phyloP scores from a whole-genome alignment of 2,113 vertebrate species.

The Lathamus discolor region DNA sequence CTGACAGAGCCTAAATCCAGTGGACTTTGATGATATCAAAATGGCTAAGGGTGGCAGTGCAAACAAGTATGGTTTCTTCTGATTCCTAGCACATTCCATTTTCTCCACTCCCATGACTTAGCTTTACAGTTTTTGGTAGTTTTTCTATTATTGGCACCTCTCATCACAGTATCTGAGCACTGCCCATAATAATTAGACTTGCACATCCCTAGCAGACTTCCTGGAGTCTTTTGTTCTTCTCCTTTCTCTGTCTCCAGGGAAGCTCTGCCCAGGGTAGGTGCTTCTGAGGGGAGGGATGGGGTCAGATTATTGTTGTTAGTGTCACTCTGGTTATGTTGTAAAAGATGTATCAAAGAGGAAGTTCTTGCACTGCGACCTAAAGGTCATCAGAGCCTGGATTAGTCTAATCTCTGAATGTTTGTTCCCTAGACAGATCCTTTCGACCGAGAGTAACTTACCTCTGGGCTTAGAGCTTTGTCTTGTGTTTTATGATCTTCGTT shows the following conservation, averaged over 20 bases:
- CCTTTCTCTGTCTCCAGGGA: not conserved
- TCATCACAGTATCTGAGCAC: not conserved
- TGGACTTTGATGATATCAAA: not conserved
- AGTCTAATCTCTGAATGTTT: slow-evolving; percentile 47
- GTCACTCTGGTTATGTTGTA: slow-evolving; percentile 47
- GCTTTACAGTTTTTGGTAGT: not conserved
- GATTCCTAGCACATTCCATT: slow-evolving; percentile 7
- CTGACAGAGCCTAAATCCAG: not conserved
- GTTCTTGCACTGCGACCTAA: slow-evolving; percentile 57
- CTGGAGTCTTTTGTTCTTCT: slow-evolving; percentile 29
- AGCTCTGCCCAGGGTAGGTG: slow-evolving; percentile 8
- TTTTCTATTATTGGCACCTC: slow-evolving; percentile 18
- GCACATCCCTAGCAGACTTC: slow-evolving; percentile 12
- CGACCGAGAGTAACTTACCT: slow-evolving; percentile 7
- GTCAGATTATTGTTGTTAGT: slow-evolving; percentile 48
- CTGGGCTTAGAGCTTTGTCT: slow-evolving; percentile 17
- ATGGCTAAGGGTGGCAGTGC: not conserved
- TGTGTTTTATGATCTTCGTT: not conserved
- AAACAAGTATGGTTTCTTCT: not conserved
- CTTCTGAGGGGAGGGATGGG: not conserved
- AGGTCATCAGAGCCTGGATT: slow-evolving; percentile 55
- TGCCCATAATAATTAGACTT: slow-evolving; percentile 19
- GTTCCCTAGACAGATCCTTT: slow-evolving; percentile 27
- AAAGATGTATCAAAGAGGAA: slow-evolving; percentile 51
- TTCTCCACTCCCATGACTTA: slow-evolving; percentile 21